These are phyloP conservation scores for Acanthosepion pharaonis DNA, from an alignment of 2,888 invertebrate species.

Conservation along the genomic window DNA sequence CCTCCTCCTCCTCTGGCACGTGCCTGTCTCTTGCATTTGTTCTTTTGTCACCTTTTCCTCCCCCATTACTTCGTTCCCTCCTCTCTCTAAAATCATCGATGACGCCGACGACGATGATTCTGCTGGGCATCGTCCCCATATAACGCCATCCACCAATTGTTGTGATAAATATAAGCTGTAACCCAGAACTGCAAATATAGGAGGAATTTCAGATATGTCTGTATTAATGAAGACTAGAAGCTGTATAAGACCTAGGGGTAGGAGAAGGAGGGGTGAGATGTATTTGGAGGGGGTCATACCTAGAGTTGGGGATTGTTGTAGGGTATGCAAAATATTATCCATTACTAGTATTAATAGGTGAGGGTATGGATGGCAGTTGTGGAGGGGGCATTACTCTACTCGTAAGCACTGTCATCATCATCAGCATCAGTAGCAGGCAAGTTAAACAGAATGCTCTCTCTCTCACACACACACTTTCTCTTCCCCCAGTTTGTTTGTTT, in stretches of 20 bases:
- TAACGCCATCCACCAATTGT: conserved; percentile 43
- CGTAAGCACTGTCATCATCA: neutral
- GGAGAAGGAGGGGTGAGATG: neutral
- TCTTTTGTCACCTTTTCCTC: neutral
- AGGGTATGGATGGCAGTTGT: neutral
- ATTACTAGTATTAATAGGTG: neutral
- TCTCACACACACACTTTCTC: neutral
- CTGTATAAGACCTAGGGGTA: neutral
- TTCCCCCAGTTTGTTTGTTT: neutral
- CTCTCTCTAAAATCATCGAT: neutral
- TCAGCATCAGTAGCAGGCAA: neutral
- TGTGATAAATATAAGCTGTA: conserved; percentile 40
- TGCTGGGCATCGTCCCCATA: conserved; percentile 13
- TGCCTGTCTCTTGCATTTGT: neutral
- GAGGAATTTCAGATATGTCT: conserved; percentile 40
- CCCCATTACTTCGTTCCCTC: neutral
- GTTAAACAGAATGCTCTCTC: neutral
- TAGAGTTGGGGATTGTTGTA: no score
- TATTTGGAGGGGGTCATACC: no score
- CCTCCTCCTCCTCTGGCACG: neutral
- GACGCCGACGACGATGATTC: neutral
- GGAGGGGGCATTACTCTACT: neutral
- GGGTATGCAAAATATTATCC: neutral
- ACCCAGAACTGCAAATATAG: conserved; percentile 41
- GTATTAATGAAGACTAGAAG: neutral